Evolutionary conservation across 2,888 invertebrate genomes (phyloP).

Genomic region (Euzophera pinguis): DNA sequence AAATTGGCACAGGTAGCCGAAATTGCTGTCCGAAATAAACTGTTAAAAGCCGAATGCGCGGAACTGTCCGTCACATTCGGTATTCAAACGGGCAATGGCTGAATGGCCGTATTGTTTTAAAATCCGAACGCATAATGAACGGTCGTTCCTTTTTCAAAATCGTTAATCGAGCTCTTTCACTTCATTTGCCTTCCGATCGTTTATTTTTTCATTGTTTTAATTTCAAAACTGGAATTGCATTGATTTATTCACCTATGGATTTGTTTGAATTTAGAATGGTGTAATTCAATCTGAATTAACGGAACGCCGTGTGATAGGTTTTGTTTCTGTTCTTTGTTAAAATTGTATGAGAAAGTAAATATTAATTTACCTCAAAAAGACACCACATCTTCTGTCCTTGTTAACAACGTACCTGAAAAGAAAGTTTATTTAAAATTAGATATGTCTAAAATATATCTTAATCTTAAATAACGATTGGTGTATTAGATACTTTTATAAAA

Average conservation of each 20-base stretch:
- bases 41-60: constrained; percentile 48
- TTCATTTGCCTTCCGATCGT: constrained; percentile 65
- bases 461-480: too few relatives aligned
- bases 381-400: constrained; percentile 50
- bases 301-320: constrained; percentile 53
- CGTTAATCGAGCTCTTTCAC: constrained; percentile 74
- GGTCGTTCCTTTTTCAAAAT: constrained; percentile 57
- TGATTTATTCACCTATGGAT: constrained; percentile 40
- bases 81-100: constrained; percentile 66
- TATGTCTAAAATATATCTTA: too few relatives aligned
- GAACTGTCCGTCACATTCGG: constrained; percentile 68
- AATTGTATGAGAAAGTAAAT: constrained; percentile 11
- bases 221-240: constrained; percentile 50
- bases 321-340: constrained; percentile 9
- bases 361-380: constrained; percentile 53
- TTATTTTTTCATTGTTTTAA: constrained; percentile 37
- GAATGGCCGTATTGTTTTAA: constrained; percentile 75
- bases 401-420: constrained; percentile 60
- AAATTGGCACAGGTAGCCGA: constrained; percentile 50
- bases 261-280: constrained; percentile 54
- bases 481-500: too few relatives aligned
- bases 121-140: constrained; percentile 66
- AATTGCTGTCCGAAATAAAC: constrained; percentile 55
- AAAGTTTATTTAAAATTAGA: constrained; percentile 19
- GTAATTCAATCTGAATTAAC: constrained; percentile 79